These are phyloP conservation scores for Rhynchotus rufescens DNA, from an alignment of 2,797 vertebrate genomes.

Conservation along the genomic window DNA sequence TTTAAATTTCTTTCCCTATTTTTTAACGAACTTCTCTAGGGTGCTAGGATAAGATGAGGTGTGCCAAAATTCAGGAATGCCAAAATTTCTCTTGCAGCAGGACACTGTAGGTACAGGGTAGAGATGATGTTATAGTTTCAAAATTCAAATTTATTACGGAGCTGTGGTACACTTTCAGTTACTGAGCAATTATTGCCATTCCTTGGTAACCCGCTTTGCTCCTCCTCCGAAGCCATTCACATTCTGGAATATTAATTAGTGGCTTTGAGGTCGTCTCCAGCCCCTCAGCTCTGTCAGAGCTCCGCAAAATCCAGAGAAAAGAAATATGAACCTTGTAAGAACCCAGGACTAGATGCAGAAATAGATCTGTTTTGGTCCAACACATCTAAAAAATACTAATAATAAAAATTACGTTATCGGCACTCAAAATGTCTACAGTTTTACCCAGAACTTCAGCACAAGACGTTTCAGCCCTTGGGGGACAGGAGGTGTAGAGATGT, in stretches of 20 bases:
- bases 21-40: not conserved
- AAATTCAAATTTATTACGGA: not conserved
- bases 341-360: not conserved
- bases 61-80: not conserved
- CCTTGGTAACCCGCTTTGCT: constrained; percentile 4
- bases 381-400: not conserved
- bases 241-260: constrained; percentile 56
- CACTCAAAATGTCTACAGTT: not conserved
- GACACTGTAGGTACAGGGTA: not conserved
- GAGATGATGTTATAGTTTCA: not conserved
- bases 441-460: not conserved
- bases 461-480: not conserved
- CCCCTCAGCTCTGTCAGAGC: constrained; percentile 44
- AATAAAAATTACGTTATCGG: not conserved
- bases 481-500: not conserved
- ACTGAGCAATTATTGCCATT: not conserved
- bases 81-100: not conserved
- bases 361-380: not conserved
- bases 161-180: not conserved
- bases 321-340: not conserved
- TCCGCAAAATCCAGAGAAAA: constrained; percentile 27
- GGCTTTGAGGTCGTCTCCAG: constrained; percentile 30
- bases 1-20: not conserved
- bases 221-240: not conserved
- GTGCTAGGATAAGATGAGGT: not conserved